Conservation (phyloP, 2,113 vertebrate genomes). For the Myotis yumanensis region DNA sequence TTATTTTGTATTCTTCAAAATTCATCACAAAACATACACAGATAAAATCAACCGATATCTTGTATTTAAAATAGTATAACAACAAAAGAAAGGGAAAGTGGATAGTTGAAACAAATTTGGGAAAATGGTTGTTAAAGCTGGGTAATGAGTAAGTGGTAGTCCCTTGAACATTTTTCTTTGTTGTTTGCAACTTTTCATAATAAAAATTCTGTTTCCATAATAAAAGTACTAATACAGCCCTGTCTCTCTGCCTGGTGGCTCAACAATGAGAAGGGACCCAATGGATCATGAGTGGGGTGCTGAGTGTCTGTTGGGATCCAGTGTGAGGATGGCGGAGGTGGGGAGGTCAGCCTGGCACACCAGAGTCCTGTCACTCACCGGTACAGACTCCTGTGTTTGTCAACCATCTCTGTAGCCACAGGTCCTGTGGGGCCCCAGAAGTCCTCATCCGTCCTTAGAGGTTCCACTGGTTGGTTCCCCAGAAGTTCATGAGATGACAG, state of each 20-base stretch:
- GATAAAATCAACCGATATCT: background rate
- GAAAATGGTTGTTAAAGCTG: background rate
- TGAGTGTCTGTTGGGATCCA: too few relatives aligned
- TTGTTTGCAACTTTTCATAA: too few relatives aligned
- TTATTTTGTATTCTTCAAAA: background rate
- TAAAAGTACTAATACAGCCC: background rate
- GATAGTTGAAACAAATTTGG: background rate
- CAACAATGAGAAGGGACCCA: background rate
- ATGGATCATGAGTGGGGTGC: accelerated
- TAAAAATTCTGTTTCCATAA: too few relatives aligned
- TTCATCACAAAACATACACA: background rate
- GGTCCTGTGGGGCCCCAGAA: conserved; percentile 27
- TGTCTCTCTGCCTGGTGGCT: background rate
- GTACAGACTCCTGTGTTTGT: background rate
- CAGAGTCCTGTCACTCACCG: conserved; percentile 25
- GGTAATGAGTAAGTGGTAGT: background rate
- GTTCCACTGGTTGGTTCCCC: accelerated
- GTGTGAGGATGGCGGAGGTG: background rate
- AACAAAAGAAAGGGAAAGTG: background rate
- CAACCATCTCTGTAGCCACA: background rate
- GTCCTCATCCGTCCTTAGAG: background rate
- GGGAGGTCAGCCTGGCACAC: background rate
- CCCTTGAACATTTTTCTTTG: background rate
- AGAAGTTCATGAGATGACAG: background rate
- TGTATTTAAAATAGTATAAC: background rate